Conservation (phyloP, 2,113 vertebrate species). For the Excalfactoria chinensis region DNA sequence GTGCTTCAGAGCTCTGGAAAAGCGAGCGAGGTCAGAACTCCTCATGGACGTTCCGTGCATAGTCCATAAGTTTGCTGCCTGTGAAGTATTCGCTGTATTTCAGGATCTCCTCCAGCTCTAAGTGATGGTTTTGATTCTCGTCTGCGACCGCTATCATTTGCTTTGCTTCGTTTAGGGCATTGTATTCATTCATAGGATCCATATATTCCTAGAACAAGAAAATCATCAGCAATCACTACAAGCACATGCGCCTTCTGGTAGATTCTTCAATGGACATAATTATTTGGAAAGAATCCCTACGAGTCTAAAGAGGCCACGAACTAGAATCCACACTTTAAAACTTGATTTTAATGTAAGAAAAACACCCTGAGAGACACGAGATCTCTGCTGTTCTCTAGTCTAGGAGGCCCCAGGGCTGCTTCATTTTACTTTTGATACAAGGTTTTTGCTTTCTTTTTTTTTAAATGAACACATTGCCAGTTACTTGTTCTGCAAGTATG, state of each 20-base stretch:
- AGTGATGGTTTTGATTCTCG: slow-evolving; percentile 92
- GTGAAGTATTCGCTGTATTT: slow-evolving; percentile 98
- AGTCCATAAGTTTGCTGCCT: slow-evolving; percentile 98
- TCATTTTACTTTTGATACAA: background rate
- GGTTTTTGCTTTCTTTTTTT: background rate
- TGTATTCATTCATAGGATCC: slow-evolving; percentile 99
- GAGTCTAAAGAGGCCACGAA: background rate
- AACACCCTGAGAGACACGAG: background rate
- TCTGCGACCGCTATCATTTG: slow-evolving; percentile 99
- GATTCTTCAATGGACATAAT: background rate
- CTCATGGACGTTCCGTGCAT: slow-evolving; percentile 94
- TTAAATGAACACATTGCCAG: background rate
- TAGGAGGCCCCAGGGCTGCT: background rate
- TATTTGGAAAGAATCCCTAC: background rate
- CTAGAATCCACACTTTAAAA: background rate
- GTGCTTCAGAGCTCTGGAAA: slow-evolving; percentile 16
- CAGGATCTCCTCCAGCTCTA: slow-evolving; percentile 94
- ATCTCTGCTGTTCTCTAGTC: background rate
- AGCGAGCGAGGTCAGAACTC: slow-evolving; percentile 86
- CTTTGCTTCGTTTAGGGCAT: slow-evolving; percentile 94
- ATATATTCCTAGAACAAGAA: slow-evolving; percentile 87
- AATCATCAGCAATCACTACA: fast-evolving
- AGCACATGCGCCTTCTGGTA: background rate
- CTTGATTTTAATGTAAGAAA: background rate
- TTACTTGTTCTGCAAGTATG: background rate